phyloP scores from a whole-genome alignment of 2,113 vertebrate species.

The Pavo muticus region DNA sequence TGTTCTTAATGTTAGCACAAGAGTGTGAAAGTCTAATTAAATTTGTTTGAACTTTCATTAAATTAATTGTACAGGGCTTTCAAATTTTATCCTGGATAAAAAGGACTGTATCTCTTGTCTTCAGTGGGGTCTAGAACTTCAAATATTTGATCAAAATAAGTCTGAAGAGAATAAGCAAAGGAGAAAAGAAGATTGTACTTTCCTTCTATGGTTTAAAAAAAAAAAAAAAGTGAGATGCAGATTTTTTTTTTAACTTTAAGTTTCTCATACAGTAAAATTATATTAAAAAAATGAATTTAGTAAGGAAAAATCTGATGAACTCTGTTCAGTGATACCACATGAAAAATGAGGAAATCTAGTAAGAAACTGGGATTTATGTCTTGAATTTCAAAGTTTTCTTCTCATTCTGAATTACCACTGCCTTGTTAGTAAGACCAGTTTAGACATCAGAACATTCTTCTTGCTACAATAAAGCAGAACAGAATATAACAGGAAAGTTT shows the following conservation, averaged over 20 bases:
- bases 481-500: too few species aligned
- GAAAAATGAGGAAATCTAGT: not conserved
- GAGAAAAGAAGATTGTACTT: not conserved
- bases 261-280: not conserved
- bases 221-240: not conserved
- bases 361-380: not conserved
- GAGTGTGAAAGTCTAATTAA: constrained; percentile 7
- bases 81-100: not conserved
- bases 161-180: not conserved
- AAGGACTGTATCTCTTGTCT: not conserved
- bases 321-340: not conserved
- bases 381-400: not conserved
- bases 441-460: not conserved
- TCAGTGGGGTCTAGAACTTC: not conserved
- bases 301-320: not conserved
- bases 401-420: not conserved
- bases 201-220: not conserved
- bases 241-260: not conserved
- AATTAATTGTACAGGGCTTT: constrained; percentile 23
- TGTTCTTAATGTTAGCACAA: not conserved
- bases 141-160: constrained; percentile 6
- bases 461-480: not conserved
- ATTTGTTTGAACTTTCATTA: constrained; percentile 38
- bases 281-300: not conserved
- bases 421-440: not conserved